Conservation (phyloP, 1,140 invertebrate species). For the Cydia amplana region DNA sequence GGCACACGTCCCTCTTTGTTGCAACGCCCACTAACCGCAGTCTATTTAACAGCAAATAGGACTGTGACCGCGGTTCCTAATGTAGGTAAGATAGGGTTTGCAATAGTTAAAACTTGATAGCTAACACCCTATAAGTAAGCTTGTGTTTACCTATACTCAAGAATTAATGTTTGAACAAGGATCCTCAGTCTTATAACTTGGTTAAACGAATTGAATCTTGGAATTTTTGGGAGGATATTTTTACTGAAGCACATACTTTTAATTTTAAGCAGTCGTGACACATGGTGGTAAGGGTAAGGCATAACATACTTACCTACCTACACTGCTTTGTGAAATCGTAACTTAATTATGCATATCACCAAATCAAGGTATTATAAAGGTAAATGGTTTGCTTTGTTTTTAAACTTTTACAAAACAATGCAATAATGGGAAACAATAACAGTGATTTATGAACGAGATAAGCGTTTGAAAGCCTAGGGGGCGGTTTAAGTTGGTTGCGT, state of each 20-base stretch:
- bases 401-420: conserved; percentile 26
- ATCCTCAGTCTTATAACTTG: no score
- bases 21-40: conserved; percentile 10
- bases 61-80: not conserved
- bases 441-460: conserved; percentile 27
- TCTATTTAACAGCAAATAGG: conserved; percentile 15
- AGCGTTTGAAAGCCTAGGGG: conserved; percentile 9
- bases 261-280: no score
- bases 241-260: no score
- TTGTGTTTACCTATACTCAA: not conserved
- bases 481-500: not conserved
- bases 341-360: conserved; percentile 6
- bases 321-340: not conserved
- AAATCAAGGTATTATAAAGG: not conserved
- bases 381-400: conserved; percentile 2
- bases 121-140: not conserved
- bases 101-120: not conserved
- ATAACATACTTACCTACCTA: no score
- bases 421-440: conserved; percentile 25
- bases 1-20: conserved; percentile 37
- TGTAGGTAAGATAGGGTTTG: not conserved
- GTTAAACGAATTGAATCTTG: no score
- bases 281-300: no score
- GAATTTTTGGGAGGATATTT: no score
- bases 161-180: not conserved